Evolutionary conservation across 2,797 vertebrate species (phyloP).

Genomic region (Coregonus suidteri): DNA sequence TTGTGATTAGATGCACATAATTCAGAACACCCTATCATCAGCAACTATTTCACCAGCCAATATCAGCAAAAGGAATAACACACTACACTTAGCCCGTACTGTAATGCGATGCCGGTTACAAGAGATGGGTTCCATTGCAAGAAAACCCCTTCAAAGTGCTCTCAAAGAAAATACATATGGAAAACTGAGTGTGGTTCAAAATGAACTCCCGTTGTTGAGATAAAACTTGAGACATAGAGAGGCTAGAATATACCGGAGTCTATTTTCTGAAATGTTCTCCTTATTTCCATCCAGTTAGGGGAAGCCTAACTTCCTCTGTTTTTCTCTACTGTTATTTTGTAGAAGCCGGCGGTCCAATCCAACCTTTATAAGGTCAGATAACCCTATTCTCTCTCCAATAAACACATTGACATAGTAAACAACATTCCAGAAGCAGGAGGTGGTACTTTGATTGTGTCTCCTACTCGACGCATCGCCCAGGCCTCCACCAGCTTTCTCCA

Average conservation of each 20-base stretch:
- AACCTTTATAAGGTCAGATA: neutral
- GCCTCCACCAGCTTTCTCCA: neutral
- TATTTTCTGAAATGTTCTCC: neutral
- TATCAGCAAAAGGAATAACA: slow-evolving; percentile 25
- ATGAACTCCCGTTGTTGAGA: neutral
- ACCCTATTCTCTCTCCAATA: neutral
- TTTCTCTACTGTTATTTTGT: neutral
- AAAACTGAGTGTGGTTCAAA: neutral
- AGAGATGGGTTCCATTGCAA: neutral
- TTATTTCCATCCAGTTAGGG: neutral
- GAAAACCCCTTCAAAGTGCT: neutral
- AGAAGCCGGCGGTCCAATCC: neutral
- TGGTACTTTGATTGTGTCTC: neutral
- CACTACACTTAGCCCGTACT: slow-evolving; percentile 18
- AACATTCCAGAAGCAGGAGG: neutral
- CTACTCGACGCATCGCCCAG: neutral
- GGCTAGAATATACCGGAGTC: neutral
- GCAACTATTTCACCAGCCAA: slow-evolving; percentile 42
- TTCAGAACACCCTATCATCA: slow-evolving; percentile 47
- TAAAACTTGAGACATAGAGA: neutral
- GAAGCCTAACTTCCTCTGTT: neutral
- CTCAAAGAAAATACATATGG: neutral
- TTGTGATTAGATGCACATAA: slow-evolving; percentile 53
- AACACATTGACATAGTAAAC: neutral
- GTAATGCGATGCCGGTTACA: slow-evolving; percentile 21